Conservation (phyloP, 2,113 vertebrate genomes). For the Saccopteryx bilineata region DNA sequence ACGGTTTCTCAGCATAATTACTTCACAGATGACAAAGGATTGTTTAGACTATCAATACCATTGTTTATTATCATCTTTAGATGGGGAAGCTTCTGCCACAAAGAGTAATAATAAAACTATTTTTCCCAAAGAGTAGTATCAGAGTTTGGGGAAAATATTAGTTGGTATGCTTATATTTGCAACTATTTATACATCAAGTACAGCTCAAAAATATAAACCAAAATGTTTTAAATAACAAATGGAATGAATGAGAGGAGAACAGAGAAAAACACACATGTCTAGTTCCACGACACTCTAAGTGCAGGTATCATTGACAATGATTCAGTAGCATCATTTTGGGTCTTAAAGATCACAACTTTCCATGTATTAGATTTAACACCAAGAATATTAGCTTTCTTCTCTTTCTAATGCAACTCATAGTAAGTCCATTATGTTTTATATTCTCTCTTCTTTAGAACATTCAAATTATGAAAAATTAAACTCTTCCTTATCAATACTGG, state of each 20-base stretch:
- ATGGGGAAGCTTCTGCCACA: neutral
- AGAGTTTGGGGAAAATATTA: conserved; percentile 42
- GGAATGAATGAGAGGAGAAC: conserved; percentile 11
- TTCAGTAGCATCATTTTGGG: neutral
- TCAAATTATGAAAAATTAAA: conserved; percentile 61
- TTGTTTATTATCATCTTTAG: conserved; percentile 76
- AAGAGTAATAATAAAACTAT: conserved; percentile 72
- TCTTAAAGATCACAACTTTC: conserved; percentile 4
- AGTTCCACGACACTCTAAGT: neutral
- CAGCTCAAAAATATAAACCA: conserved; percentile 7
- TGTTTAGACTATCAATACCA: conserved; percentile 73
- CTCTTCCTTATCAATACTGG: conserved; percentile 11
- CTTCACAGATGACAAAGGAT: conserved; percentile 79
- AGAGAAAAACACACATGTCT: conserved; percentile 13
- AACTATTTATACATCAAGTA: neutral
- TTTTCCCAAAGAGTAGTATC: conserved; percentile 62
- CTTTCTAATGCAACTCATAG: conserved; percentile 48
- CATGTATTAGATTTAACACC: conserved; percentile 31
- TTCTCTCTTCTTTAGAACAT: conserved; percentile 49
- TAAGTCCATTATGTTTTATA: conserved; percentile 52
- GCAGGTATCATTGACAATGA: neutral
- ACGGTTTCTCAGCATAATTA: conserved; percentile 76
- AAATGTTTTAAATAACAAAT: conserved; percentile 23
- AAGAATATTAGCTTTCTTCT: conserved; percentile 46
- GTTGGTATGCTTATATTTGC: neutral